These are phyloP conservation scores for Eucidaris tribuloides DNA, from an alignment of 35 echinoderm and acorn worm genomes.

Conservation along the genomic window DNA sequence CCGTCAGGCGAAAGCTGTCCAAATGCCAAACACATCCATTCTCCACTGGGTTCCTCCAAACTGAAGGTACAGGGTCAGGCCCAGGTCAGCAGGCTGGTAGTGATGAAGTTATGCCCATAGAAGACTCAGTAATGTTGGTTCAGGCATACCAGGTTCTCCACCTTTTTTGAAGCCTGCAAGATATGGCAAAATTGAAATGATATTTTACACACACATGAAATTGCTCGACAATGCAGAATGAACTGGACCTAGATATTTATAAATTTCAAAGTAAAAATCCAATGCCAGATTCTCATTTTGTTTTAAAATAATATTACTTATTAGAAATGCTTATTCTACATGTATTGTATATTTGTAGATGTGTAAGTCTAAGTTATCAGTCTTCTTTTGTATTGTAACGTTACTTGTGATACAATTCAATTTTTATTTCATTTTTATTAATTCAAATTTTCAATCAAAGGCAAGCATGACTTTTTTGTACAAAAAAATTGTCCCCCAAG, in stretches of 20 bases:
- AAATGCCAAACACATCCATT: no score
- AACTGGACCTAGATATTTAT: neutral
- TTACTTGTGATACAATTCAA: no score
- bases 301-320: neutral
- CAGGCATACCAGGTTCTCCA: slow-evolving; percentile 87
- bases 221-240: neutral
- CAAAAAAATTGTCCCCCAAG: no score
- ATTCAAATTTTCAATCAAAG: no score
- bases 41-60: no score
- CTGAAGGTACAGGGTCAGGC: no score
- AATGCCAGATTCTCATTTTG: neutral
- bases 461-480: no score
- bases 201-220: neutral
- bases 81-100: no score
- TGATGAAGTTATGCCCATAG: slow-evolving; percentile 73
- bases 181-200: slow-evolving; percentile 2
- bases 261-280: neutral
- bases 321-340: neutral
- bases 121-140: slow-evolving; percentile 65
- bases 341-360: neutral
- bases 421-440: no score
- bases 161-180: slow-evolving; percentile 89
- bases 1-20: no score
- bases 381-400: no score
- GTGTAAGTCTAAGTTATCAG: neutral